Base-by-base conservation (phyloP, 1,140 invertebrate genomes). In the Ceratosolen fusciceps region DNA sequence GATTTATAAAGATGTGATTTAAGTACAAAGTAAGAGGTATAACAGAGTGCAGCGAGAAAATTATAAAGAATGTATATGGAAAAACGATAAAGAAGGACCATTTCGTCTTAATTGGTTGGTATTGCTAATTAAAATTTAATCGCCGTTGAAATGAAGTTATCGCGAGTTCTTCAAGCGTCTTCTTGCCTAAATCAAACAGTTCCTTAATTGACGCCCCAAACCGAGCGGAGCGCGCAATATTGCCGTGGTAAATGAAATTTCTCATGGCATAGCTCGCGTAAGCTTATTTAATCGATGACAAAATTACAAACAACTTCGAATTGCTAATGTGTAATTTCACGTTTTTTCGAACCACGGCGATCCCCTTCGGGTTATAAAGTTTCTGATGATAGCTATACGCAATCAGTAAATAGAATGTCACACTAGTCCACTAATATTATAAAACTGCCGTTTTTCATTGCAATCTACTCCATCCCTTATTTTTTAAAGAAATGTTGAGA, bases 121-220 rank as follows among this genome's bases (percentile, higher is more conserved):
- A 85, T 87, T 87, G 84, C 85, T 86, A 88, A 88, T 88, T 88
- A 88, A 88, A 87, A 86, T 87, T 87, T 87, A 87, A 88, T 87
- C 84, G 86, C 82, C 82, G 56, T 39, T 70, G 78, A 82, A 85
- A 86, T 85, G 81, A 84, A 87, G 84, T 85, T 82, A 81, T 84
- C 76, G 83, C 79, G 82, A 85, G 60, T 74, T 80, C 71, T 73
- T 80, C 76, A 65, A 76, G 81, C 70, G 74, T 58, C 74, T 80
- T 76, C 71, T 72, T 47, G 68, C 34, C 60, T 73, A 79, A 65
- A 79, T 76, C 80, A 79, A 80, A 74, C 78, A 68, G 62, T 81
- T 74, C 21, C 24, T 74, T 71, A 74, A 74, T 81, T 77, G 76
- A 74, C 76, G 80, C 68, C 34, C 58, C 43, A 16, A 34, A 79